Evolutionary conservation across 1,140 invertebrate species (phyloP).

Genomic region (Drosophila mojavensis): DNA sequence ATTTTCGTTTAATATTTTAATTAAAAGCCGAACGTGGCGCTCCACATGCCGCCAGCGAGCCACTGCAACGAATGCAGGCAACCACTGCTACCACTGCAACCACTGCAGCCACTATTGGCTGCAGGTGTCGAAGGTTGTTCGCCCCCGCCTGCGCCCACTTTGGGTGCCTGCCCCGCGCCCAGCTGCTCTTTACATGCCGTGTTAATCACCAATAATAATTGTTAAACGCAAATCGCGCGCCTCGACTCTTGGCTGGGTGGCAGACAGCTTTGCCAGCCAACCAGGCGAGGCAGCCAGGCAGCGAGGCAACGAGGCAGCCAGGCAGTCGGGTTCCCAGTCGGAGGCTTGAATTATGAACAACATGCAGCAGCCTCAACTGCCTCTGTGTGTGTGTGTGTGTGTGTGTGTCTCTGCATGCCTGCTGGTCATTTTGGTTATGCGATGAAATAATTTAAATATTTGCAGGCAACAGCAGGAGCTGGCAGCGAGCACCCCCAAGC

Average conservation of each 20-base stretch:
- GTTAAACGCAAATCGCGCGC: slow-evolving; percentile 78
- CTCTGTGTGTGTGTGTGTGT: not conserved
- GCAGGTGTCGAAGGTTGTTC: slow-evolving; percentile 80
- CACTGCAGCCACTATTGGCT: slow-evolving; percentile 41
- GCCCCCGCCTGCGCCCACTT: slow-evolving; percentile 12
- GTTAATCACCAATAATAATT: slow-evolving; percentile 83
- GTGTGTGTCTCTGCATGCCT: slow-evolving; percentile 54
- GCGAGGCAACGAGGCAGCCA: slow-evolving; percentile 2
- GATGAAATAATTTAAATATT: slow-evolving; percentile 83
- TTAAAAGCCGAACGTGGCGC: slow-evolving; percentile 76
- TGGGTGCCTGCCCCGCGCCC: slow-evolving; percentile 5
- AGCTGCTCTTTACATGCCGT: slow-evolving; percentile 70
- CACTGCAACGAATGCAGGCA: slow-evolving; percentile 8
- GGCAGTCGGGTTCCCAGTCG: slow-evolving; percentile 27
- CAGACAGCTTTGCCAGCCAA: slow-evolving; percentile 17
- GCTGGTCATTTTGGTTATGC: slow-evolving; percentile 76
- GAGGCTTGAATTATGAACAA: slow-evolving; percentile 67
- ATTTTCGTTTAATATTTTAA: slow-evolving; percentile 83
- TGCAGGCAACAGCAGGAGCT: slow-evolving; percentile 49
- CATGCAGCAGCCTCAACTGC: slow-evolving; percentile 29
- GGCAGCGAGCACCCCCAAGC: slow-evolving; percentile 66
- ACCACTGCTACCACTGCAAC: not conserved
- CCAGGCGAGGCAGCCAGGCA: slow-evolving; percentile 10
- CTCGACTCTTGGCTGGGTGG: slow-evolving; percentile 23
- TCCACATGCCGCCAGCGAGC: slow-evolving; percentile 57